These are phyloP conservation scores for Leuciscus idus DNA, from an alignment of 2,113 vertebrate genomes.

Conservation along the genomic window DNA sequence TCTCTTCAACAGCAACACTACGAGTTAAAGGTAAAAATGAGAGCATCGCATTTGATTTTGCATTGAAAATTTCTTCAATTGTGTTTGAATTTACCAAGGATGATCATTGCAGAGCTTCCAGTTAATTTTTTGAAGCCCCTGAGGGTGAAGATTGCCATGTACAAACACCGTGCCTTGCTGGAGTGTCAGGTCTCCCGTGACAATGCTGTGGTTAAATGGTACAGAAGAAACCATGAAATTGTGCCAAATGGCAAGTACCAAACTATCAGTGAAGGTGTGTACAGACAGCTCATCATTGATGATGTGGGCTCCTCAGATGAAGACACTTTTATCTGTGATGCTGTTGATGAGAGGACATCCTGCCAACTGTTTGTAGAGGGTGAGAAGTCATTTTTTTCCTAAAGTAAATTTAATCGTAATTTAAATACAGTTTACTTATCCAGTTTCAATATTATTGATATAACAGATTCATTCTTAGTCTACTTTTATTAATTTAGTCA, in stretches of 20 bases:
- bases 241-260: slow-evolving; percentile 79
- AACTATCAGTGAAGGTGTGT: slow-evolving; percentile 85
- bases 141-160: slow-evolving; percentile 90
- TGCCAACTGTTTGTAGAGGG: slow-evolving; percentile 95
- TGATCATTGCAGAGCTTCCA: slow-evolving; percentile 81
- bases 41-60: neutral
- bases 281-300: slow-evolving; percentile 88
- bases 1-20: slow-evolving; percentile 86
- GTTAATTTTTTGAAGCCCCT: slow-evolving; percentile 88
- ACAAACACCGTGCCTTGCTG: slow-evolving; percentile 85
- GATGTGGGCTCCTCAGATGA: slow-evolving; percentile 86
- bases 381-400: slow-evolving; percentile 59
- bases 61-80: too few relatives aligned
- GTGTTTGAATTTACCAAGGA: neutral
- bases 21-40: slow-evolving; percentile 83
- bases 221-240: slow-evolving; percentile 79
- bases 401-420: neutral
- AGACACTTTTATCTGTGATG: slow-evolving; percentile 90
- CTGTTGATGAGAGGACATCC: slow-evolving; percentile 85
- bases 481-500: neutral
- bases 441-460: neutral
- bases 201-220: slow-evolving; percentile 88
- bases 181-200: slow-evolving; percentile 93
- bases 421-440: neutral
- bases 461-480: neutral